Base-by-base conservation (phyloP, 1,140 invertebrate species). In the Chrysomallon squamiferum region DNA sequence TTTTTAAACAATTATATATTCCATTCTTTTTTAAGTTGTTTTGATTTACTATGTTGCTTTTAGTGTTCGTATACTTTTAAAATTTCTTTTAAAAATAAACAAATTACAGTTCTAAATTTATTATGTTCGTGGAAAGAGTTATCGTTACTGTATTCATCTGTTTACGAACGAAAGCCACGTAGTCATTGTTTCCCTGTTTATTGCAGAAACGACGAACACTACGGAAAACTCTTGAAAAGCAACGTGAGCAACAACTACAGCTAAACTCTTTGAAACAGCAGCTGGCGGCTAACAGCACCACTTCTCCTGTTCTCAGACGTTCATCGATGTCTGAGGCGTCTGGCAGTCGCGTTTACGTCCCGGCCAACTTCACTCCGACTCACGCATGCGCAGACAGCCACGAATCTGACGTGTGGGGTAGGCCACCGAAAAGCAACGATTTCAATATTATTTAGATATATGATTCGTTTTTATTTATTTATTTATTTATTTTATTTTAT, bases 171-270 rank as follows among this genome's bases (percentile, higher is more conserved):
- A n/a, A n/a, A n/a, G n/a, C n/a, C n/a, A n/a, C n/a, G n/a, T n/a
- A n/a, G n/a, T n/a, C n/a, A n/a, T n/a, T n/a, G n/a, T n/a, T n/a
- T n/a, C n/a, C 61, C 68, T 49, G 22, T 41, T 62, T 60, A n/a
- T 72, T 78, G 22, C 68, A 82, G 80, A 82, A 82, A 72, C 74
- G 80, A 22, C 64, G 78, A 60, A 82, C 80, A 6, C 64, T 82
- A 29, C 65, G 80, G 60, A 76, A 79, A 61, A 81, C 78, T 11
- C 65, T 83, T 29, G 78, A 81, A 69, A 81, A 75, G 59, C 79
- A 81, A 54, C 66, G 76, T 29, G 76, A 81, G 54, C 68, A 65
- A 25, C 65, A 72, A 56, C 47, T 66, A 45, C 66, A 68, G 3
- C 47, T 50, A 1, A 73, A 71, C 41, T 72, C 68, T 4, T 22